Evolutionary conservation across 2,888 invertebrate species (phyloP).

Genomic region (Caenorhabditis doughertyi): DNA sequence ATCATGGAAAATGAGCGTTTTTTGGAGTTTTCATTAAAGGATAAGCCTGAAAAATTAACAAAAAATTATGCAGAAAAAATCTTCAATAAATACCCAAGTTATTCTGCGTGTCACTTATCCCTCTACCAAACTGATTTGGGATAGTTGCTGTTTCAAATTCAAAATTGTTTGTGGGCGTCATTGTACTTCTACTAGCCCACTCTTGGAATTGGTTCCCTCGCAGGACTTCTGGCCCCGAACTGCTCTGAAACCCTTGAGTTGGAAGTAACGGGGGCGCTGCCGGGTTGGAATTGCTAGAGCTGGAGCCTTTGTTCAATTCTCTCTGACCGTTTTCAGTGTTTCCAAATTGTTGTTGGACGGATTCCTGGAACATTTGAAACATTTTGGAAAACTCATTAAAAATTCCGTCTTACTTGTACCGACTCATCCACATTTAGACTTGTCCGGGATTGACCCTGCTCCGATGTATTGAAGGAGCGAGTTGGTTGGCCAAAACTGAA

Average conservation of each 20-base stretch:
- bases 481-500: conserved; percentile 1
- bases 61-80: neutral
- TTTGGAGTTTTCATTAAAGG: neutral
- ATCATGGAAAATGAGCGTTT: conserved; percentile 38
- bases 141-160: no score
- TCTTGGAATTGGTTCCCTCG: neutral
- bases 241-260: conserved; percentile 7
- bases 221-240: neutral
- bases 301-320: neutral
- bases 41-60: conserved; percentile 15
- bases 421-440: conserved; percentile 9
- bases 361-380: neutral
- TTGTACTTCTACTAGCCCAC: conserved; percentile 14
- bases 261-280: neutral
- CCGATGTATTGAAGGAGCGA: neutral
- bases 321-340: neutral
- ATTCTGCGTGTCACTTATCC: neutral
- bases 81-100: neutral
- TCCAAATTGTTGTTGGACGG: neutral
- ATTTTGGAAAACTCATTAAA: no score
- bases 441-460: neutral
- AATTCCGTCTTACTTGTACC: neutral
- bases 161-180: neutral
- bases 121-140: no score
- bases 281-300: neutral